Conservation (phyloP, 1,140 invertebrate genomes). For the Odontomachus brunneus region DNA sequence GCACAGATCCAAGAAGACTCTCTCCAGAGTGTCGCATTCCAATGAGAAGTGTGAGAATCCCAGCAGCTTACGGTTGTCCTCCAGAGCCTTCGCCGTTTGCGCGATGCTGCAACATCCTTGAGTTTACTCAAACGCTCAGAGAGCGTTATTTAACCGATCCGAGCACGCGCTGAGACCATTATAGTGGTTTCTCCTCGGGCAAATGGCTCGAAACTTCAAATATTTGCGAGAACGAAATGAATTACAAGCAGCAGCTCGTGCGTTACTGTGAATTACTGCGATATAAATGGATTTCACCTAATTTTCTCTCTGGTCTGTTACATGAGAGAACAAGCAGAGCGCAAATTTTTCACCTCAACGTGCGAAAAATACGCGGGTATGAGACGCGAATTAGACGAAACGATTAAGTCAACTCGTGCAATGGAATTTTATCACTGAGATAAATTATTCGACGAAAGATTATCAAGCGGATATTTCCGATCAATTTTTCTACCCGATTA, state of each 20-base stretch:
- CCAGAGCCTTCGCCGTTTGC: conserved; percentile 82
- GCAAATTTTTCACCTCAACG: no score
- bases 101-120: conserved; percentile 81
- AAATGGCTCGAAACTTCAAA: conserved; percentile 53
- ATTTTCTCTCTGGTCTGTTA: neutral
- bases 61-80: conserved; percentile 81
- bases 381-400: no score
- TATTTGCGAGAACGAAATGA: conserved; percentile 25
- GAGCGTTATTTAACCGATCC: conserved; percentile 24
- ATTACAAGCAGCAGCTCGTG: neutral
- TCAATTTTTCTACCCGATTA: no score
- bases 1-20: conserved; percentile 86
- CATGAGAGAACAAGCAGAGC: no score
- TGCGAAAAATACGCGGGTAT: no score
- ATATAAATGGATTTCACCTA: neutral
- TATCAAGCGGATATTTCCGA: no score
- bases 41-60: conserved; percentile 84
- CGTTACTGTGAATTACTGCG: conserved; percentile 7
- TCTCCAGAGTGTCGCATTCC: conserved; percentile 87
- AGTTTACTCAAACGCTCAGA: conserved; percentile 28
- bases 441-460: no score
- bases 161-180: conserved; percentile 3
- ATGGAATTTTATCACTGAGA: no score
- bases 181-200: conserved; percentile 15
- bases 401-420: no score